These are phyloP conservation scores for Toxotes chatareus DNA, from an alignment of 2,113 vertebrate genomes.

Conservation along the genomic window DNA sequence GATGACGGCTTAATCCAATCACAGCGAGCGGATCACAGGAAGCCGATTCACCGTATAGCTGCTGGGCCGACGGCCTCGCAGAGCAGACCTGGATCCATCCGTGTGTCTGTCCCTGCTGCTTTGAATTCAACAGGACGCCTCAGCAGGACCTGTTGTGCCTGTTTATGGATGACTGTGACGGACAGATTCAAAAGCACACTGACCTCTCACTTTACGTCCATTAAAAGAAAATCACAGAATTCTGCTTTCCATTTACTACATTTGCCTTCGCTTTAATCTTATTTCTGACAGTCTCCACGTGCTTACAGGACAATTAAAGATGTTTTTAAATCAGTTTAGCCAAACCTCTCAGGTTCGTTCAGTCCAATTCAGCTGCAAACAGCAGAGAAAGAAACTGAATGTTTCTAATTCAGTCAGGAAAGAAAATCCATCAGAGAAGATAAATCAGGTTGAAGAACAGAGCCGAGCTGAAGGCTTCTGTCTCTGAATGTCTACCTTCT, in stretches of 20 bases:
- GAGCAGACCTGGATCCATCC: conserved; percentile 18
- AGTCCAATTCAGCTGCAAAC: conserved; percentile 25
- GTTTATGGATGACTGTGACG: conserved; percentile 31
- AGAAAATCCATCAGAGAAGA: not conserved
- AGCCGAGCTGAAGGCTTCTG: not conserved
- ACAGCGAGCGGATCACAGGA: conserved; percentile 67
- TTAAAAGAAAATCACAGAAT: conserved; percentile 53
- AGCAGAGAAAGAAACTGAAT: not conserved
- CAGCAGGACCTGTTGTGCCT: conserved; percentile 10
- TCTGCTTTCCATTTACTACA: conserved; percentile 20
- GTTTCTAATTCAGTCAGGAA: conserved; percentile 28
- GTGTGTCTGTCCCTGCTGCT: not conserved
- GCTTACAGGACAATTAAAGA: conserved; percentile 49
- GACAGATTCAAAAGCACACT: conserved; percentile 27
- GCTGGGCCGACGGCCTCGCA: conserved; percentile 1
- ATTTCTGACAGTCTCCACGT: conserved; percentile 45
- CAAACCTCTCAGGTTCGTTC: conserved; percentile 36
- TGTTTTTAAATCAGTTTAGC: conserved; percentile 51
- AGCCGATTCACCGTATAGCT: conserved; percentile 50
- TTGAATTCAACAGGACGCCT: conserved; percentile 35
- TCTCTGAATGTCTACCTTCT: not conserved
- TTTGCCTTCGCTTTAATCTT: conserved; percentile 38
- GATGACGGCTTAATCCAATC: conserved; percentile 78
- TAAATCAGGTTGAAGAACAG: not conserved
- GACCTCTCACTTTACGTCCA: conserved; percentile 50